Evolutionary conservation across 1,140 invertebrate species (phyloP), one percentile per base, ranked within the genome.

Genomic region (Thalassaphorura encarpata): DNA sequence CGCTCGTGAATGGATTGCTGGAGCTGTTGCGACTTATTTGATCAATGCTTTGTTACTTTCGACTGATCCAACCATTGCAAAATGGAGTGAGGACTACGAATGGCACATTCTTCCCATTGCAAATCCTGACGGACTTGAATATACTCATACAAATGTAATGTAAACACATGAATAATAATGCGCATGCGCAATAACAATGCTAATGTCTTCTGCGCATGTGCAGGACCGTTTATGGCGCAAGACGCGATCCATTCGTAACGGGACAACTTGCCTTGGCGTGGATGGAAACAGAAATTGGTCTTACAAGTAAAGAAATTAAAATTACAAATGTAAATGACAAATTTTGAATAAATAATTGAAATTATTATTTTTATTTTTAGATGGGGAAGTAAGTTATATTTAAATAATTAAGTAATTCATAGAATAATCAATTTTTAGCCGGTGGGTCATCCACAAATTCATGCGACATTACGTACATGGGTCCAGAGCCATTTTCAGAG

Each of bases 401-500:
- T 8, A 13, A 43, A 8, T 8, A 15, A 15, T 15, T 15, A 8
- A 43, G 21, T 8, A 11, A 43, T 15, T 43, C 6, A 8, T 43
- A 43, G 21, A 43, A 6, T 43, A 15, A 13, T 43, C 11, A 15
- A n/a, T n/a, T 15, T 43, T 6, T 18, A 11, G 83, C 82, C 23
- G 76, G 78, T 53, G 89, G 89, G 1, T 78, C 86, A 15, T 90
- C 86, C 18, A 79, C 74, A n/a, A 83, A 89, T 71, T 86, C 87
- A 0, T 97, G 94, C 69, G 80, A 83, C 19, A 87, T 94, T 59
- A 90, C 83, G 2, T 98, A 85, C 69, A 80, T 84, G 13, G 94
- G 94, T 16, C 75, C 79, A 0, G 71, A 74, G 4, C 78, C 91
- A 0, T 96, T 96, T 71, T 95, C 86, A 0, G 94, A 97, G 73